Evolutionary conservation across 1,140 invertebrate species (phyloP), one percentile per base, ranked within the genome.

Genomic region (Eumeta japonica): DNA sequence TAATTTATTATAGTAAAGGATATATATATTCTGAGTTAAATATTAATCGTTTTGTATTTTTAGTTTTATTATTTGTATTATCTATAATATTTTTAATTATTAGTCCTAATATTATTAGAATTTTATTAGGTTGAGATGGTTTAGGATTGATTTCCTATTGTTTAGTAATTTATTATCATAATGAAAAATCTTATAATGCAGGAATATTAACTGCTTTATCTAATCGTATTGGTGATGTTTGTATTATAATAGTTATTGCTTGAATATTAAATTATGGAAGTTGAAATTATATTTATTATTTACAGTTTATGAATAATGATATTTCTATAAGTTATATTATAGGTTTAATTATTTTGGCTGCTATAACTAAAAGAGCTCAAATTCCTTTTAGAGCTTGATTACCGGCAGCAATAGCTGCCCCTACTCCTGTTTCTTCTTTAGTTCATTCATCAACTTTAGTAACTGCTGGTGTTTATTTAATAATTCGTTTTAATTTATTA

Each of bases 371-470:
- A 70, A 87, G 83, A 48, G 84, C 84, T 55, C 83, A 87, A 74
- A 78, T 86, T 77, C 82, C 83, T 33, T 88, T 88, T 81, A 83
- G 80, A 50, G 73, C 78, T 24, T 72, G 85, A 58, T 61, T 88
- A 18, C 85, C 85, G 0, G 78, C 77, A 3, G 84, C 84, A 16
- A 87, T 87, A 61, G 79, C 82, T 1, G 83, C 83, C 27, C 83
- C 84, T 27, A 85, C 83, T 10, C 82, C 83, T 28, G 78, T 87
- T 46, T 86, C 83, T 31, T 77, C 84, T 32, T 80, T 87, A 70
- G 83, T 87, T 61, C 83, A 88, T 80, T 87, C 84, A 45, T 87
- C 84, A 16, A 87, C 84, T 43, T 78, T 87, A 54, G 84, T 88
- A 0, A 86, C 83, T 18, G 83, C 83, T 0, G 84, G 83, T 0